Base-by-base conservation (phyloP, 92 coral and sea anemone species). In the Pocillopora grandis region DNA sequence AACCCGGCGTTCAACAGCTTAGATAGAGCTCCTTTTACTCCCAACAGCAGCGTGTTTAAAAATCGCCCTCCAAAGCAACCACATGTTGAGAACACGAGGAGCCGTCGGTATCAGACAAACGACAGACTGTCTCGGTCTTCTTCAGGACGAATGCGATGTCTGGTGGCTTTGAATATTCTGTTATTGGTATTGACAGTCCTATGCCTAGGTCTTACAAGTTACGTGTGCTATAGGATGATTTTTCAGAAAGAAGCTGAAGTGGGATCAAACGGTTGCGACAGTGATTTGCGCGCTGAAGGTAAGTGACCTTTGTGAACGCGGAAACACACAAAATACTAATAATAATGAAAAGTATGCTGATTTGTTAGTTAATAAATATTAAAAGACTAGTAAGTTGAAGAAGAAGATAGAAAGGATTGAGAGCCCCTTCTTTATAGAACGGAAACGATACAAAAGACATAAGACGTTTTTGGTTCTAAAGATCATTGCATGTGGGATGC, bases 1-100 rank as follows among this genome's bases (percentile, higher is more conserved):
- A 72, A 72, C 76, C 76, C 76, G 16, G 76, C 76, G 8, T 18
- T 72, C 33, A 72, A 59, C 60, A 72, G 76, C 35, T 37, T 72
- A 6, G 76, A 72, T 72, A 33, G n/a, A 7, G 61, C 60, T 52
- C 59, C 76, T 2, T 72, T 72, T 18, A 72, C 76, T 2, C 17
- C 19, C 19, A 48, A 49, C 61, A 72, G 76, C 35, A 72, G 76
- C 11, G 76, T 72, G 31, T 72, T 48, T 59, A 72, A 72, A 72
- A 49, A 72, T 52, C 60, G 12, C 9, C 8, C n/a, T 3, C 74
- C 74, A 2, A 69, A 69, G 52, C 12, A 62, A n/a, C n/a, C 59
- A 55, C 76, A 19, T n/a, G 33, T 31, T 48, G 16, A 19, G 61
- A 9, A 36, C 35, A 0, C 17, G 1, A 52, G 33, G 55, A 11